Conservation (phyloP, 2,113 vertebrate genomes). For the Heterocephalus glaber region DNA sequence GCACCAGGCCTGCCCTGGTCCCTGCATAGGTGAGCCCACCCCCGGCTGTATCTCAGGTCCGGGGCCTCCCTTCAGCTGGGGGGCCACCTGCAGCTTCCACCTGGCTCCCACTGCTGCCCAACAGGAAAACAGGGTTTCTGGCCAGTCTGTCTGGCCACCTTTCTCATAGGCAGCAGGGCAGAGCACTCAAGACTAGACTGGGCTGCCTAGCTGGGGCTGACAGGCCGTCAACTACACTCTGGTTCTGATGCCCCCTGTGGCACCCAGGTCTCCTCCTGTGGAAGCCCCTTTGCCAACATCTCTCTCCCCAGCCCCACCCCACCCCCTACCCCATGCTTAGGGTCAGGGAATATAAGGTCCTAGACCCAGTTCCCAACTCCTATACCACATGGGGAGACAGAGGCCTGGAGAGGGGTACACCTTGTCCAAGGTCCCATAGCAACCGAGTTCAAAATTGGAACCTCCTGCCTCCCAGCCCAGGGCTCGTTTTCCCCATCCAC, state of each 20-base stretch:
- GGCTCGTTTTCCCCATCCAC: background rate
- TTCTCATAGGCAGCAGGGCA: background rate
- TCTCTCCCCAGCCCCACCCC: background rate
- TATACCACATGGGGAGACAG: background rate
- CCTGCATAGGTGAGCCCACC: constrained; percentile 20
- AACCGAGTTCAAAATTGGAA: background rate
- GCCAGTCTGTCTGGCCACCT: constrained; percentile 48
- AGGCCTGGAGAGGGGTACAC: background rate
- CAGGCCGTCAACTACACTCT: background rate
- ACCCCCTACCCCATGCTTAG: background rate
- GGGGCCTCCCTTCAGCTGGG: constrained; percentile 41
- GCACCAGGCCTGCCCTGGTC: constrained; percentile 46
- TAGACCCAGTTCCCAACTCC: background rate
- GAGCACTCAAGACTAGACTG: background rate
- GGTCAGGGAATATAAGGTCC: background rate
- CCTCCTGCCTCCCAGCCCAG: background rate
- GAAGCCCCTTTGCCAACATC: background rate
- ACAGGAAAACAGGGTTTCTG: constrained; percentile 80
- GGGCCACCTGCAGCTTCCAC: constrained; percentile 46
- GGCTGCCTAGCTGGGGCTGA: constrained; percentile 26
- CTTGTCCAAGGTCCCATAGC: background rate
- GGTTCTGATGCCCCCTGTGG: background rate
- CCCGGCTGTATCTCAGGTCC: constrained; percentile 73
- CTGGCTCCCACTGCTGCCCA: constrained; percentile 57
- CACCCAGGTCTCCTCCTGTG: background rate